These are phyloP conservation scores for Marronus borbonicus DNA, from an alignment of 2,888 invertebrate species.

Conservation along the genomic window DNA sequence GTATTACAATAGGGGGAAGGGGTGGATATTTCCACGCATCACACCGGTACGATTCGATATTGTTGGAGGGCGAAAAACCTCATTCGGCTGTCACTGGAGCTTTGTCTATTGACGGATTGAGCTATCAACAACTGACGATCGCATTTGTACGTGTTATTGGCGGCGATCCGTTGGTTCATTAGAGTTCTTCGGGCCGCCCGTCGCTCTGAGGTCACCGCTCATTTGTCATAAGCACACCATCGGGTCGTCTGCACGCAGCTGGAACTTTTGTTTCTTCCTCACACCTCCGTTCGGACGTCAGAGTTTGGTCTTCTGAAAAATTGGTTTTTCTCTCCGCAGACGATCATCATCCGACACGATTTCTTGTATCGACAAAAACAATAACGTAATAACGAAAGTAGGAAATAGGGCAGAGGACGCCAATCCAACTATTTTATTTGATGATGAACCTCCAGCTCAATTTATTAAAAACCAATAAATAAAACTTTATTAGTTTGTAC, in stretches of 20 bases:
- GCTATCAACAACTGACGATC: slow-evolving; percentile 68
- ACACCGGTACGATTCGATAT: slow-evolving; percentile 62
- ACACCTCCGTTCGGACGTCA: slow-evolving; percentile 30
- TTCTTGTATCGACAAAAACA: background rate
- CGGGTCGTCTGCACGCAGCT: slow-evolving; percentile 52
- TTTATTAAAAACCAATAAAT: too few species aligned
- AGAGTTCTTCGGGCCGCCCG: slow-evolving; percentile 64
- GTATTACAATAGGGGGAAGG: slow-evolving; percentile 56
- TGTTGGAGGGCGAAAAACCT: slow-evolving; percentile 60
- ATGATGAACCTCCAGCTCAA: too few species aligned
- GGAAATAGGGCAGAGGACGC: background rate
- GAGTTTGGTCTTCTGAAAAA: slow-evolving; percentile 34
- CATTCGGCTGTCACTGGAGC: slow-evolving; percentile 63
- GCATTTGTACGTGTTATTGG: slow-evolving; percentile 65
- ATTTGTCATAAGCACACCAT: slow-evolving; percentile 68
- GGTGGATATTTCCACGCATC: background rate
- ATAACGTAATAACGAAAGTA: background rate
- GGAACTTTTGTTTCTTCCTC: slow-evolving; percentile 57
- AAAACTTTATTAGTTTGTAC: too few species aligned
- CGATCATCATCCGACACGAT: too few species aligned
- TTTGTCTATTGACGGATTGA: slow-evolving; percentile 68
- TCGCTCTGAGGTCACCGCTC: slow-evolving; percentile 66
- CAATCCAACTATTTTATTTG: background rate
- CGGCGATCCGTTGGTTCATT: slow-evolving; percentile 67
- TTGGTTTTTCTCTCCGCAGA: slow-evolving; percentile 28